Conservation (phyloP, 2,113 vertebrate species). For the Eurypyga helias region DNA sequence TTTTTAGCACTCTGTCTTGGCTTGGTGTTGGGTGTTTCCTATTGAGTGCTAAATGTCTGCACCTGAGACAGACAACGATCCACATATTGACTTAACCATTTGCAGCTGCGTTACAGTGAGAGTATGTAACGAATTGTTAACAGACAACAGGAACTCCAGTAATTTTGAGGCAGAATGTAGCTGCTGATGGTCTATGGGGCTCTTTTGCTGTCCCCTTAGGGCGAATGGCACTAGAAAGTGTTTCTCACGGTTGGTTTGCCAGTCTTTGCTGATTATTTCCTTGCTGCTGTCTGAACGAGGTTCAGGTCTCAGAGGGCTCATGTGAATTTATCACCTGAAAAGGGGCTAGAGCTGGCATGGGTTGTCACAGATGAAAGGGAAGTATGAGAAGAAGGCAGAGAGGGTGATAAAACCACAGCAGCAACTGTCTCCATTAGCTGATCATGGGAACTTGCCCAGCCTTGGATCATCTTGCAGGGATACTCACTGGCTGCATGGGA, state of each 20-base stretch:
- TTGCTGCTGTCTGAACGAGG: background rate
- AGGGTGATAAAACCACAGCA: background rate
- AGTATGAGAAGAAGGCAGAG: background rate
- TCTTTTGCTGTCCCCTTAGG: background rate
- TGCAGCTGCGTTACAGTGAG: background rate
- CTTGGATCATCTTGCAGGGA: background rate
- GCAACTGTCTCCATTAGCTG: background rate
- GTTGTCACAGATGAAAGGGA: background rate
- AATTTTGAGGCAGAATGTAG: background rate
- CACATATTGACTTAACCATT: background rate
- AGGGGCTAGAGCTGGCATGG: background rate
- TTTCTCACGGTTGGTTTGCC: background rate
- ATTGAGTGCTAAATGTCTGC: background rate
- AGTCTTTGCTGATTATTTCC: background rate
- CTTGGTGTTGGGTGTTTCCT: background rate
- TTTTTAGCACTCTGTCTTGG: background rate
- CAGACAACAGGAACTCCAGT: background rate
- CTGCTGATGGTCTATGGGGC: background rate
- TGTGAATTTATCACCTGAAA: background rate
- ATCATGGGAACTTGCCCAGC: background rate
- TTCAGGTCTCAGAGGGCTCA: background rate
- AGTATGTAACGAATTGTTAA: background rate
- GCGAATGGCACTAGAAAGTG: background rate
- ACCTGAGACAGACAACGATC: rapidly evolving
- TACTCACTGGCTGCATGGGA: background rate